Conservation (phyloP, 2,888 invertebrate species). For the Tyria jacobaeae region DNA sequence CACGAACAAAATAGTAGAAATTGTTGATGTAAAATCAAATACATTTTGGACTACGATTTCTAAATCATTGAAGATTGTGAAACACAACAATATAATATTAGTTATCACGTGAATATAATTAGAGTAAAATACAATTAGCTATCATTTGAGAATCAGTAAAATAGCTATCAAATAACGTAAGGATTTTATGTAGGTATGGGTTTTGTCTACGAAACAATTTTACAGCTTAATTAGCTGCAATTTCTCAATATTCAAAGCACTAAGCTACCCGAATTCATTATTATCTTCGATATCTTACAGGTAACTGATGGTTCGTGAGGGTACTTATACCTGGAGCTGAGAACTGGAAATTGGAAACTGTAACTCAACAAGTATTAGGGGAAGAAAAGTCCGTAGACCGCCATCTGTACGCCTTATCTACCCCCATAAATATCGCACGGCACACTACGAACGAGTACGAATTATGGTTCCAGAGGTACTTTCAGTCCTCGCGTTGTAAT, state of each 20-base stretch:
- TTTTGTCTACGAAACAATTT: slow-evolving; percentile 31
- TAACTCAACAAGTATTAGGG: slow-evolving; percentile 86
- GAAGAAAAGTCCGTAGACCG: slow-evolving; percentile 79
- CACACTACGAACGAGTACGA: slow-evolving; percentile 78
- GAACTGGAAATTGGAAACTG: slow-evolving; percentile 83
- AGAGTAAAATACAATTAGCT: slow-evolving; percentile 34
- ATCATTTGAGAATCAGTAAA: slow-evolving; percentile 32
- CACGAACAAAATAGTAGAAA: neutral
- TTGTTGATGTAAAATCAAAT: neutral
- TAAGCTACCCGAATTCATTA: slow-evolving; percentile 30
- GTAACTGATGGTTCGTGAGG: slow-evolving; percentile 54
- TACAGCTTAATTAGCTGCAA: slow-evolving; percentile 29
- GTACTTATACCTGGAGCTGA: slow-evolving; percentile 78
- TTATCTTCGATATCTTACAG: slow-evolving; percentile 34
- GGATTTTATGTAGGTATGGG: slow-evolving; percentile 15
- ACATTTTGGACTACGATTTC: neutral
- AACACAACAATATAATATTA: slow-evolving; percentile 4
- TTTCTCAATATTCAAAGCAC: slow-evolving; percentile 43
- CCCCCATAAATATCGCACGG: slow-evolving; percentile 79
- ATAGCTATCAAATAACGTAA: slow-evolving; percentile 29
- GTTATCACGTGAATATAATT: too few species aligned
- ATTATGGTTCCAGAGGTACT: slow-evolving; percentile 79
- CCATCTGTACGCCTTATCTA: slow-evolving; percentile 86
- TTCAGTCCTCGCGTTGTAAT: slow-evolving; percentile 72
- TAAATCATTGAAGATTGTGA: slow-evolving; percentile 3